phyloP scores from a whole-genome alignment of 23 tunicate species.

The Halocynthia aurantium region DNA sequence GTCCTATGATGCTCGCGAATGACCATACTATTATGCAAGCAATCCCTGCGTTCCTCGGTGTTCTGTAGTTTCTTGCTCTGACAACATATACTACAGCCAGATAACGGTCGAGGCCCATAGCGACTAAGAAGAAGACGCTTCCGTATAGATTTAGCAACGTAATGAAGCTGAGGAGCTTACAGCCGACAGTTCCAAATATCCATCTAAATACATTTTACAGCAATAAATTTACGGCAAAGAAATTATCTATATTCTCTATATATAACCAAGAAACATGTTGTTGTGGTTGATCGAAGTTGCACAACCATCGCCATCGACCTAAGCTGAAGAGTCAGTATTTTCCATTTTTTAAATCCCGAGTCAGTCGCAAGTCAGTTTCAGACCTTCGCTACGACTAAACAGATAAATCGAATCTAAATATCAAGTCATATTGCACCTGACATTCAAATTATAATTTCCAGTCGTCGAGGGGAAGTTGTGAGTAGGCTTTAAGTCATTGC shows the following conservation, averaged over 20 bases:
- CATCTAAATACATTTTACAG: slow-evolving; percentile 35
- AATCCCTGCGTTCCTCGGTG: slow-evolving; percentile 48
- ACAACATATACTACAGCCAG: slow-evolving; percentile 71
- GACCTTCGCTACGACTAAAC: no score
- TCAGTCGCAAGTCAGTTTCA: no score
- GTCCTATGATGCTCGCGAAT: slow-evolving; percentile 47
- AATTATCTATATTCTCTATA: neutral
- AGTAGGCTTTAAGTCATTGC: no score
- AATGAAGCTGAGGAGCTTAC: slow-evolving; percentile 64
- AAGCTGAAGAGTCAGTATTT: no score
- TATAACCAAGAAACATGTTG: neutral
- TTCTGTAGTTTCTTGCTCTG: slow-evolving; percentile 41
- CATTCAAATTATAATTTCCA: no score
- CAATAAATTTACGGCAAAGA: neutral
- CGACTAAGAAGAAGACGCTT: slow-evolving; percentile 81
- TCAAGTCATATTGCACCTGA: no score
- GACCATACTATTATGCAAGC: slow-evolving; percentile 60
- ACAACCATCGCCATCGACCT: no score
- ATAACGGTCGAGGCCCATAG: slow-evolving; percentile 88
- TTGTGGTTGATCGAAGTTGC: neutral
- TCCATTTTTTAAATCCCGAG: no score
- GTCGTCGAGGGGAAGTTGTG: no score
- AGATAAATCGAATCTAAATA: no score
- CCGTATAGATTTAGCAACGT: slow-evolving; percentile 86
- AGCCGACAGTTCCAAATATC: slow-evolving; percentile 78